Percentiles rank a stretch among this genome's conserved stretches.
phyloP scores from a whole-genome alignment of 2,888 invertebrate genomes.

The Eurytoma adleriae region DNA sequence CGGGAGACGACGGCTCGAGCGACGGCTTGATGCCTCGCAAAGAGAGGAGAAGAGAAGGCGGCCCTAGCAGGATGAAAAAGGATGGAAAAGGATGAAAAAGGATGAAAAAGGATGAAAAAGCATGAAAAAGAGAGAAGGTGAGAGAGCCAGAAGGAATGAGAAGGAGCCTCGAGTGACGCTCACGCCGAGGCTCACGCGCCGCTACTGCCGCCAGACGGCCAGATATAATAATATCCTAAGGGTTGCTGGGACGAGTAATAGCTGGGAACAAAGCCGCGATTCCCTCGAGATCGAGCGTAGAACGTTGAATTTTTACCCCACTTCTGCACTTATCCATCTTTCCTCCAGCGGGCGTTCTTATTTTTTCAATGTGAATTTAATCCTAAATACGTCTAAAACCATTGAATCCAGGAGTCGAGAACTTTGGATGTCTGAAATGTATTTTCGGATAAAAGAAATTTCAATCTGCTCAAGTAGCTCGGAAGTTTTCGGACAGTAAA shows the following conservation, averaged over 20 bases:
- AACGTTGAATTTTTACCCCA: conserved; percentile 58
- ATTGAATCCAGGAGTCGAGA: conserved; percentile 62
- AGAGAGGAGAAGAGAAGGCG: conserved; percentile 32
- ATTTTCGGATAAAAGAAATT: too few relatives aligned
- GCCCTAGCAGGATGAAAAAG: neutral
- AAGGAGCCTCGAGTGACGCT: conserved; percentile 51
- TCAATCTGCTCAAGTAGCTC: too few relatives aligned
- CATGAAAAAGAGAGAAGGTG: conserved; percentile 49
- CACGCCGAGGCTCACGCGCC: conserved; percentile 30
- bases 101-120: neutral
- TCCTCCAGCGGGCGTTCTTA: conserved; percentile 56
- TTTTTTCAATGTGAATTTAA: conserved; percentile 70
- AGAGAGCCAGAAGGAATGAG: conserved; percentile 51
- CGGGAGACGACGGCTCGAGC: too few relatives aligned
- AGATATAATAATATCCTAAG: conserved; percentile 76
- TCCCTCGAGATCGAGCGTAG: conserved; percentile 66
- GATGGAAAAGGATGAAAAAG: neutral
- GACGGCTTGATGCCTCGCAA: conserved; percentile 16
- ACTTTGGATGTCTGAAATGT: conserved; percentile 23
- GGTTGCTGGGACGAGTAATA: conserved; percentile 75
- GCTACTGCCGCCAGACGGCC: conserved; percentile 65
- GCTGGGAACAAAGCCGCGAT: conserved; percentile 75
- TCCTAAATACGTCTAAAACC: conserved; percentile 72
- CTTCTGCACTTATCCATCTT: conserved; percentile 58
- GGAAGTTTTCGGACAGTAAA: too few relatives aligned